phyloP scores from a whole-genome alignment of 2,113 vertebrate genomes.

The Rutilus rutilus region DNA sequence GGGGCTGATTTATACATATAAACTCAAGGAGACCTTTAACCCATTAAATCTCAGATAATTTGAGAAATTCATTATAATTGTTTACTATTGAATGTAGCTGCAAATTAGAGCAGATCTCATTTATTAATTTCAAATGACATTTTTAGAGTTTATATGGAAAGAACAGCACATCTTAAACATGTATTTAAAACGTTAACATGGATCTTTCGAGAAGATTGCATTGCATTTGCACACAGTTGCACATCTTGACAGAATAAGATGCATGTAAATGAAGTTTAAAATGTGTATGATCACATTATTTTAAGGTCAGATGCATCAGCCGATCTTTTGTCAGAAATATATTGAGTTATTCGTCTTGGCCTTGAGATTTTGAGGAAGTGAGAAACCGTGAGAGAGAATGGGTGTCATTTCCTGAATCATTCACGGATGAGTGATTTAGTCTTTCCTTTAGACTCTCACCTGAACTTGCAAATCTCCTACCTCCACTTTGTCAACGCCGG shows the following conservation, averaged over 20 bases:
- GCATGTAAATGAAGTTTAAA: neutral
- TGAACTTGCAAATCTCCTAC: neutral
- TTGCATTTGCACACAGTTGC: neutral
- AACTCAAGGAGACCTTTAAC: neutral
- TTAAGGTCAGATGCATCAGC: neutral
- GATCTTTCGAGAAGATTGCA: neutral
- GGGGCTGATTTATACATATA: neutral
- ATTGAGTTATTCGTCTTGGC: neutral
- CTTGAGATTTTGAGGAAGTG: slow-evolving; percentile 21
- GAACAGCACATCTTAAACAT: neutral
- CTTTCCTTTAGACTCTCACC: neutral
- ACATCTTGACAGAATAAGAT: neutral
- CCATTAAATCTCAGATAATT: neutral
- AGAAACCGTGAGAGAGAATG: neutral
- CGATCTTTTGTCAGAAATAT: neutral
- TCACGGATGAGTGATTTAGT: neutral
- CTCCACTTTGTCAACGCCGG: neutral
- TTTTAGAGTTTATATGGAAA: neutral
- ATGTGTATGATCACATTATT: neutral
- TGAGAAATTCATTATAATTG: neutral
- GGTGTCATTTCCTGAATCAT: slow-evolving; percentile 15
- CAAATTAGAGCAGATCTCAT: neutral
- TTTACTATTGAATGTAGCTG: neutral
- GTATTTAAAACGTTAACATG: neutral
- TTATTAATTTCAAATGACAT: neutral